phyloP scores from a whole-genome alignment of 2,113 vertebrate genomes.

The Entosphenus tridentatus region DNA sequence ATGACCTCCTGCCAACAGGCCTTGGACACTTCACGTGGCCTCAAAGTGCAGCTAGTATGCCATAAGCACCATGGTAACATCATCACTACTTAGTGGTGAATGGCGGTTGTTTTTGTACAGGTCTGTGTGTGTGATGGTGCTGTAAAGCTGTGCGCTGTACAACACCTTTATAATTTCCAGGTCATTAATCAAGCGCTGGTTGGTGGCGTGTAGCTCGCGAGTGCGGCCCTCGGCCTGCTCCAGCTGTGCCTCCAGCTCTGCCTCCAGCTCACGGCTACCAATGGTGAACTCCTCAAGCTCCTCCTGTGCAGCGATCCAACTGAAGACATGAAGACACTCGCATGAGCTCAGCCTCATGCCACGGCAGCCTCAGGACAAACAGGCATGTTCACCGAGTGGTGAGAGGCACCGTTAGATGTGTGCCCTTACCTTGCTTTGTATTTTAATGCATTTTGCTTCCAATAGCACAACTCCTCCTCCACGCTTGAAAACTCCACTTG shows the following conservation, averaged over 20 bases:
- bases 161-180: constrained; percentile 56
- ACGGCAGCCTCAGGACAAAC: neutral
- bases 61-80: too few species aligned
- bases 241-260: constrained; percentile 64
- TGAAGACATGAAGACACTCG: constrained; percentile 15
- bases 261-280: constrained; percentile 84
- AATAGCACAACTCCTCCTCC: constrained; percentile 52
- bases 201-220: constrained; percentile 55
- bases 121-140: too few species aligned
- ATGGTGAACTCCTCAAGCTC: constrained; percentile 84
- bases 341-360: neutral
- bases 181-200: constrained; percentile 47
- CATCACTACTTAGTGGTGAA: too few species aligned
- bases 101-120: too few species aligned
- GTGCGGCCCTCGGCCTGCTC: constrained; percentile 65
- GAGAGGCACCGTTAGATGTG: neutral
- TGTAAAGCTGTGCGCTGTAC: neutral
- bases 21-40: too few species aligned
- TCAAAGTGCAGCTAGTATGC: too few species aligned
- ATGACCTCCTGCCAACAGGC: too few species aligned
- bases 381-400: neutral
- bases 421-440: constrained; percentile 46
- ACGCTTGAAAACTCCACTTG: constrained; percentile 9
- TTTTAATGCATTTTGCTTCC: constrained; percentile 50
- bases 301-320: constrained; percentile 47